A percentile compares a stretch with the other conserved stretches of the same genome.
Conservation (phyloP, 2,113 vertebrate genomes). For the Chaetura pelagica region DNA sequence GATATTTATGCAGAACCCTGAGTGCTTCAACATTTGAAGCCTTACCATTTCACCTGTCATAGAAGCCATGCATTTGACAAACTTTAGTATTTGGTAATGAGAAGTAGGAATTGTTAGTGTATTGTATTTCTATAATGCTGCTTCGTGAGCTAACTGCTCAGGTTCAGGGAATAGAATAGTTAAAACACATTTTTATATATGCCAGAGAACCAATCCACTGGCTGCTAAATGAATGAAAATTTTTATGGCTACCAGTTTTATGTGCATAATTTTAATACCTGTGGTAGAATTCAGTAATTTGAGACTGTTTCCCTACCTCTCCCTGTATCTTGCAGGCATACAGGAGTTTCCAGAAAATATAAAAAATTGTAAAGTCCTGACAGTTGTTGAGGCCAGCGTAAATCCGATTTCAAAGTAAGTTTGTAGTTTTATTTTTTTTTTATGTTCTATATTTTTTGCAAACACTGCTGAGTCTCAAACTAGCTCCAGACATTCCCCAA, state of each 20-base stretch:
- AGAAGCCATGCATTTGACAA: not conserved
- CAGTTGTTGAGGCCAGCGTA: conserved; percentile 95
- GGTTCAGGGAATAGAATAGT: not conserved
- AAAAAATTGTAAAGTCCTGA: conserved; percentile 96
- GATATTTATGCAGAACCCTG: not conserved
- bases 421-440: not conserved
- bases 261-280: not conserved
- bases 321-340: conserved; percentile 85
- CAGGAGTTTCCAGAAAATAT: conserved; percentile 99
- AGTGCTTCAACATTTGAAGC: not conserved
- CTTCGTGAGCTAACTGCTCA: not conserved
- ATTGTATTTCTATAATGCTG: not conserved
- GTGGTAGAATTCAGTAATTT: not conserved
- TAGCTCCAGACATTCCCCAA: not conserved
- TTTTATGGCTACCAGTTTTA: not conserved
- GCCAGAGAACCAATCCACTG: not conserved
- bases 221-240: not conserved
- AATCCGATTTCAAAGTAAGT: conserved; percentile 99
- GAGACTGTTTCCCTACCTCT: not conserved
- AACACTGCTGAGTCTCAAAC: not conserved
- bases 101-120: not conserved
- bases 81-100: not conserved
- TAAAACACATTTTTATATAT: not conserved
- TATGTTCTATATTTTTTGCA: not conserved
- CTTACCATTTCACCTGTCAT: not conserved